These are phyloP conservation scores for Pseudochaenichthys georgianus DNA, from an alignment of 2,797 vertebrate genomes.

Conservation along the genomic window DNA sequence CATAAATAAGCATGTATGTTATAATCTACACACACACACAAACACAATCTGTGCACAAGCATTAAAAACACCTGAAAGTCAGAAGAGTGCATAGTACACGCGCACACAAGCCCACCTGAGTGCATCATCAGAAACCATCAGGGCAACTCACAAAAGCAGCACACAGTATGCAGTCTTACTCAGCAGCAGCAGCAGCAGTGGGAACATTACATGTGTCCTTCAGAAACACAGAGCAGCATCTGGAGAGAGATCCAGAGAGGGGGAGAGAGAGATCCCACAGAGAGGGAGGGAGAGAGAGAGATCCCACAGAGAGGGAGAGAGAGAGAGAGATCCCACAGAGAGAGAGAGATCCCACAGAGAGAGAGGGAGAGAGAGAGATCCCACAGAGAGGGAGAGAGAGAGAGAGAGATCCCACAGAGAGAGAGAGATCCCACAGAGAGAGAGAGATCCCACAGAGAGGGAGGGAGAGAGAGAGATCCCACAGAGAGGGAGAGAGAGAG, in stretches of 20 bases:
- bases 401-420: too few relatives aligned
- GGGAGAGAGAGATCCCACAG: neutral
- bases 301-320: too few relatives aligned
- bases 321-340: too few relatives aligned
- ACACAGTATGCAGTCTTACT: constrained; percentile 34
- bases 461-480: too few relatives aligned
- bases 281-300: too few relatives aligned
- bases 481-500: too few relatives aligned
- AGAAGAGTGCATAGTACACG: neutral
- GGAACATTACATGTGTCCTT: constrained; percentile 41
- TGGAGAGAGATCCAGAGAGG: neutral
- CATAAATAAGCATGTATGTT: constrained; percentile 33
- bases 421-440: too few relatives aligned
- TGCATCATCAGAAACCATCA: constrained; percentile 21
- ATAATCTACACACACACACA: constrained; percentile 8
- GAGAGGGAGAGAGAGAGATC: too few relatives aligned
- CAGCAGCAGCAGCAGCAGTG: constrained; percentile 25
- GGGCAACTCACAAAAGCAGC: constrained; percentile 20
- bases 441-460: too few relatives aligned
- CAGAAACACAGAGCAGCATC: neutral
- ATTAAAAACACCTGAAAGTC: constrained; percentile 14
- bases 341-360: too few relatives aligned
- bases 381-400: too few relatives aligned
- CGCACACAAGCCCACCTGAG: constrained; percentile 1
- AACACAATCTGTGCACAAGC: constrained; percentile 6